phyloP scores from a whole-genome alignment of 2,113 vertebrate genomes.

The Sialia sialis region DNA sequence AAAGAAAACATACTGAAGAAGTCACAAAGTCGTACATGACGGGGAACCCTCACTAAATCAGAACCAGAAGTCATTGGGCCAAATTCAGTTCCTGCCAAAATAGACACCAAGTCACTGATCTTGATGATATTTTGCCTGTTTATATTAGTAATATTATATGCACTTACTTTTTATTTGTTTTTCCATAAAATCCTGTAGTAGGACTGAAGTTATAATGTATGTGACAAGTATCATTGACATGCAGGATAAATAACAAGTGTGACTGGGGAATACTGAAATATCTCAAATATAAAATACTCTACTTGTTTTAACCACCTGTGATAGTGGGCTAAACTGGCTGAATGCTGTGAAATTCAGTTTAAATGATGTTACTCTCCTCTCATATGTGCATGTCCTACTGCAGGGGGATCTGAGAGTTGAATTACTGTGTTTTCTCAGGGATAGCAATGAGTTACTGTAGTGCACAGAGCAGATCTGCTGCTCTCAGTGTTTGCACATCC shows the following conservation, averaged over 20 bases:
- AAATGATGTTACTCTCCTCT: neutral
- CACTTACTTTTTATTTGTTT: conserved; percentile 25
- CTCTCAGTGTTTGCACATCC: neutral
- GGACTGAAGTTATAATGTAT: neutral
- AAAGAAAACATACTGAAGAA: conserved; percentile 70
- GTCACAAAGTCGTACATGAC: neutral
- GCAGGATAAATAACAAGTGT: neutral
- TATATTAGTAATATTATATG: neutral
- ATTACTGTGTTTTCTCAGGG: neutral
- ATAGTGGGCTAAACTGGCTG: neutral
- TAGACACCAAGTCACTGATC: conserved; percentile 1
- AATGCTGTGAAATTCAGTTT: neutral
- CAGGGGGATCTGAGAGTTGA: neutral
- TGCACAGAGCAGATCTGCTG: neutral
- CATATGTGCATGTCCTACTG: neutral
- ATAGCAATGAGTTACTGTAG: rapidly evolving
- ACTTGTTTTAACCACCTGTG: neutral
- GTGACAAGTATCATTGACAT: neutral
- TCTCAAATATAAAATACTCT: neutral
- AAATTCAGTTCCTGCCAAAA: neutral
- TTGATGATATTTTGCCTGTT: neutral
- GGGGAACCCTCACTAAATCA: conserved; percentile 12
- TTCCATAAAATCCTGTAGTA: neutral
- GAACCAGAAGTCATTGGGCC: conserved; percentile 11
- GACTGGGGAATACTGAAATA: neutral